Evolutionary conservation across 92 coral and sea anemone species (phyloP).

Genomic region (Diadumene lineata): DNA sequence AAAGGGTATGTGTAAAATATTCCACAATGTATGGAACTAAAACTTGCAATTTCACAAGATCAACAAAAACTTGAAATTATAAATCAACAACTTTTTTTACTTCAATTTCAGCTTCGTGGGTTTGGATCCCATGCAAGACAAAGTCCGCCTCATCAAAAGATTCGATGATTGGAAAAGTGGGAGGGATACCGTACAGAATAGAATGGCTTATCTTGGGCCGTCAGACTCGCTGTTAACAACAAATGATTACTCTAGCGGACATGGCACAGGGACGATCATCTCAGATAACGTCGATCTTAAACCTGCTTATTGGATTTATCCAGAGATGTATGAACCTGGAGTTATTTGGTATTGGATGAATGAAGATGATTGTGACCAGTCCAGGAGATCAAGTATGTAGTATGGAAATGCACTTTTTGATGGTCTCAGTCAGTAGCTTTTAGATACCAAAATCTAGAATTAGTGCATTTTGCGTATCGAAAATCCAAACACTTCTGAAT

Average conservation of each 20-base stretch:
- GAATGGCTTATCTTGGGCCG: conserved; percentile 65
- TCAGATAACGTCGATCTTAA: conserved; percentile 36
- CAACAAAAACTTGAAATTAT: neutral
- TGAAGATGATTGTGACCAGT: conserved; percentile 47
- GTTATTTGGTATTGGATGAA: conserved; percentile 71
- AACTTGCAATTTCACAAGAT: neutral
- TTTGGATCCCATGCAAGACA: conserved; percentile 33
- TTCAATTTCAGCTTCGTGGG: conserved; percentile 41
- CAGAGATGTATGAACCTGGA: conserved; percentile 50
- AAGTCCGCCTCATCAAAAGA: conserved; percentile 34
- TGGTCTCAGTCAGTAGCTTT: neutral
- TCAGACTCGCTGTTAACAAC: conserved; percentile 49
- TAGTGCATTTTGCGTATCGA: no score
- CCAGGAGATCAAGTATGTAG: conserved; percentile 39
- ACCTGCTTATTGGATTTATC: conserved; percentile 62
- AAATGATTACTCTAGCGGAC: conserved; percentile 32
- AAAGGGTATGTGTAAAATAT: no score
- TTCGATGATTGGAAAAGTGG: conserved; percentile 43
- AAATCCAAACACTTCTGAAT: no score
- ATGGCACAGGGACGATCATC: conserved; percentile 54
- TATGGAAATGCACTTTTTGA: neutral
- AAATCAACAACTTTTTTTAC: neutral
- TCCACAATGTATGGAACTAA: neutral
- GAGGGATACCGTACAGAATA: conserved; percentile 41
- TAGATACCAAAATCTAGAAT: no score